Percentiles rank a stretch among this genome's conserved stretches.
Evolutionary conservation across 1,140 invertebrate species (phyloP).

Genomic region (Theocolax elegans): DNA sequence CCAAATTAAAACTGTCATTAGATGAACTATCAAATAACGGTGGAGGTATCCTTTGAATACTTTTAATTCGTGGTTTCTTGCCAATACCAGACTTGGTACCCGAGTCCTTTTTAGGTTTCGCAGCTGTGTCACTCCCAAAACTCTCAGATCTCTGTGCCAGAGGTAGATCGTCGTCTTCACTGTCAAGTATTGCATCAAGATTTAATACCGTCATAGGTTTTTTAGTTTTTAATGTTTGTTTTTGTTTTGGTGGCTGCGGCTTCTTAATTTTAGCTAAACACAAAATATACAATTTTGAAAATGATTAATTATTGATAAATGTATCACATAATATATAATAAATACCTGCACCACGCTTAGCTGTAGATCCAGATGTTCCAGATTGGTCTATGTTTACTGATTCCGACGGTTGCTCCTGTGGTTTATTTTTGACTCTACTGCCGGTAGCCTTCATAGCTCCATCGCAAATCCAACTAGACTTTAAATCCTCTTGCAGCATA

Average conservation of each 20-base stretch:
- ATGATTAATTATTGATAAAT: no score
- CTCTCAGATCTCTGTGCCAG: conserved; percentile 16
- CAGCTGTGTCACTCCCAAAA: no score
- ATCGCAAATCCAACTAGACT: conserved; percentile 75
- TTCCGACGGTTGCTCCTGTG: conserved; percentile 30
- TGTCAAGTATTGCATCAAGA: background rate
- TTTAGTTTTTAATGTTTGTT: background rate
- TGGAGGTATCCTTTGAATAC: conserved; percentile 8
- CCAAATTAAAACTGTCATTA: conserved; percentile 60
- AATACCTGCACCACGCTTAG: background rate
- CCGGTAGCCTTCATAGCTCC: conserved; percentile 70
- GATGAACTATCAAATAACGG: conserved; percentile 60
- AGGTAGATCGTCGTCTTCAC: conserved; percentile 29
- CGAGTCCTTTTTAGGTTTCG: conserved; percentile 27
- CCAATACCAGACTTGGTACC: background rate
- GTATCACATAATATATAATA: no score
- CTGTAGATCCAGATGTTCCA: no score
- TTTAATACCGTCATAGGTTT: background rate
- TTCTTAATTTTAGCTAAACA: background rate
- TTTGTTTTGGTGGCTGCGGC: background rate
- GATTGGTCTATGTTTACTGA: no score
- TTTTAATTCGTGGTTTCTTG: conserved; percentile 15
- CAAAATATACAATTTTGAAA: no score
- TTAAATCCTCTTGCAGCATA: conserved; percentile 74
- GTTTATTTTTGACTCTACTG: conserved; percentile 58